phyloP scores from a whole-genome alignment of 2,113 vertebrate species.

The Accipiter cooperii region DNA sequence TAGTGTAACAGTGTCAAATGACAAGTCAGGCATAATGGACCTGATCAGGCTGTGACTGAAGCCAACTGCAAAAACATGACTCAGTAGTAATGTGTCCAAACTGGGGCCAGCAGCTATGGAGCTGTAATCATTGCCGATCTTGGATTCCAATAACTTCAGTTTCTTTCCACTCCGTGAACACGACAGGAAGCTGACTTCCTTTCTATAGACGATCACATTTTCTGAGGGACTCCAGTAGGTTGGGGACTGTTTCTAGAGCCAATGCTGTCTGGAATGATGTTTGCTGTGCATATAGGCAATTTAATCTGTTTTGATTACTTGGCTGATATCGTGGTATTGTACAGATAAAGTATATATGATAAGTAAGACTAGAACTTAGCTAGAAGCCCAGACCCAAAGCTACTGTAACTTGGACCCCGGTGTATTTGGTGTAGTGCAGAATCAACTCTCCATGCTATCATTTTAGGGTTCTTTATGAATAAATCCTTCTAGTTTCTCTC shows the following conservation, averaged over 20 bases:
- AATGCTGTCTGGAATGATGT: neutral
- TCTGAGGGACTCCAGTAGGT: neutral
- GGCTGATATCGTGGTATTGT: neutral
- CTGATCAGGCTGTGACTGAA: neutral
- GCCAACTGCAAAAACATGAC: neutral
- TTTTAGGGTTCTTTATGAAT: neutral
- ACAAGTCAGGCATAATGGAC: neutral
- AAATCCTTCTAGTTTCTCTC: neutral
- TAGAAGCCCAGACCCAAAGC: neutral
- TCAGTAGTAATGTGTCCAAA: neutral
- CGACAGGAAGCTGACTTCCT: neutral
- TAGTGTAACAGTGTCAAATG: neutral
- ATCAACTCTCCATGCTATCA: fast-evolving
- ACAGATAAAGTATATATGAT: neutral
- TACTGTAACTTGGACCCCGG: neutral
- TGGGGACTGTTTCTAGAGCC: neutral
- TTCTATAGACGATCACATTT: neutral
- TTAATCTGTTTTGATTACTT: neutral
- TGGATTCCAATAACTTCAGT: neutral
- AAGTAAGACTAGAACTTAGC: neutral
- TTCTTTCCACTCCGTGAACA: neutral
- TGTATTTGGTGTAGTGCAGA: neutral
- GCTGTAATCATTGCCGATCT: neutral
- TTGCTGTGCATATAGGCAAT: neutral
- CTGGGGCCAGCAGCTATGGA: neutral